Conservation (phyloP, 2,113 vertebrate genomes). For the Ifrita kowaldi region DNA sequence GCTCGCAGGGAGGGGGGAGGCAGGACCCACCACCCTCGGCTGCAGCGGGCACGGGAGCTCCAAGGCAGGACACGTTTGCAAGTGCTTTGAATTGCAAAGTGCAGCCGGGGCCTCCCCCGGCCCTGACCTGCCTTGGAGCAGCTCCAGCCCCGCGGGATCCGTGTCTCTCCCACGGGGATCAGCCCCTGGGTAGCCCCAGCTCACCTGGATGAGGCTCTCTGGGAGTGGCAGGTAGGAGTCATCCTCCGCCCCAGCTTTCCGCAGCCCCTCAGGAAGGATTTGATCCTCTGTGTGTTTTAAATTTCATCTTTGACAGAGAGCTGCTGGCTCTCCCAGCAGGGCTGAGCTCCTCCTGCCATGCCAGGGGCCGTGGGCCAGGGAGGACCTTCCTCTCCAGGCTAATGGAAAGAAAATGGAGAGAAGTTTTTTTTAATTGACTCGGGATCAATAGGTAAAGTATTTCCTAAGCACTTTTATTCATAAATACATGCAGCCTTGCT, state of each 20-base stretch:
- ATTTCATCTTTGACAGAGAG: neutral
- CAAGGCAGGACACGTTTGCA: accelerated
- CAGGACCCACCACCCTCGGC: neutral
- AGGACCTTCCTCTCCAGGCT: neutral
- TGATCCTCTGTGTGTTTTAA: neutral
- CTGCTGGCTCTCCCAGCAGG: neutral
- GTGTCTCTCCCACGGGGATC: accelerated
- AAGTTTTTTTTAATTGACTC: neutral
- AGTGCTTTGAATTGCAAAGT: neutral
- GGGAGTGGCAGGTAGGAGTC: neutral
- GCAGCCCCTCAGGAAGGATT: neutral
- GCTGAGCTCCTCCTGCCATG: neutral
- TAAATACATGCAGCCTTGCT: neutral
- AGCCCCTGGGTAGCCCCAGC: neutral
- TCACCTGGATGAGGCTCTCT: neutral
- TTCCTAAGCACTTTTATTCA: neutral
- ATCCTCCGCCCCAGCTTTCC: neutral
- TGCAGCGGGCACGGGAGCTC: neutral
- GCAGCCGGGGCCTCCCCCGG: neutral
- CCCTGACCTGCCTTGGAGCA: neutral
- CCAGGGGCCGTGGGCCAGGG: neutral
- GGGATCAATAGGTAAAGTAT: neutral
- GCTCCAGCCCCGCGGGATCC: accelerated
- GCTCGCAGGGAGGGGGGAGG: neutral
- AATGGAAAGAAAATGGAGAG: neutral